A percentile compares a stretch with the other conserved stretches of the same genome.
Evolutionary conservation across 2,888 invertebrate genomes (phyloP).

Genomic region (Ptychoptera contaminata): DNA sequence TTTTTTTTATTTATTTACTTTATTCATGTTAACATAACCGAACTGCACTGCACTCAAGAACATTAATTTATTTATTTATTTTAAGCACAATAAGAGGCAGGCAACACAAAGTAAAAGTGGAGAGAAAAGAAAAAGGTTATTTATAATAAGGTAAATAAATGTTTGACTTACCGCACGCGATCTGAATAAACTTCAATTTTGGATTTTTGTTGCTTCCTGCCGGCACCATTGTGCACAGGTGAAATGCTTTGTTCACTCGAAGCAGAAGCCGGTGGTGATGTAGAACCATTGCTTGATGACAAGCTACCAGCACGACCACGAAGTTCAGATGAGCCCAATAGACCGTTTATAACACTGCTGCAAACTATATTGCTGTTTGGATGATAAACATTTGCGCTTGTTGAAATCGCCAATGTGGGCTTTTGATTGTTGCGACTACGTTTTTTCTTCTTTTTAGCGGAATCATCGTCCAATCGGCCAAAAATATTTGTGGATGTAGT

Average conservation of each 20-base stretch:
- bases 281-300: slow-evolving; percentile 62
- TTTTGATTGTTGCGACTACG: slow-evolving; percentile 49
- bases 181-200: slow-evolving; percentile 66
- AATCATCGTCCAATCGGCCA: slow-evolving; percentile 33
- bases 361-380: slow-evolving; percentile 17
- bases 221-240: slow-evolving; percentile 38
- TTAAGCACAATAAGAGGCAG: too few relatives aligned
- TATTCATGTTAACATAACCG: too few relatives aligned
- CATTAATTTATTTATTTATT: too few relatives aligned
- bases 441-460: slow-evolving; percentile 45
- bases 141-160: too few relatives aligned
- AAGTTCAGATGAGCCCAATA: slow-evolving; percentile 24
- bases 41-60: too few relatives aligned
- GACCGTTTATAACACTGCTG: neutral
- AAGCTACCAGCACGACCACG: slow-evolving; percentile 59
- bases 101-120: too few relatives aligned
- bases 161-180: slow-evolving; percentile 53
- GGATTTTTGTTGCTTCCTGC: slow-evolving; percentile 44
- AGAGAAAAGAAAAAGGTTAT: too few relatives aligned
- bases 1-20: too few relatives aligned
- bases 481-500: slow-evolving; percentile 32
- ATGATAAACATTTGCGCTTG: slow-evolving; percentile 24
- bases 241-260: slow-evolving; percentile 60
- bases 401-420: slow-evolving; percentile 42
- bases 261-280: slow-evolving; percentile 62